These are phyloP conservation scores for Ischnus inquisitorius DNA, from an alignment of 2,888 invertebrate species.

Conservation along the genomic window DNA sequence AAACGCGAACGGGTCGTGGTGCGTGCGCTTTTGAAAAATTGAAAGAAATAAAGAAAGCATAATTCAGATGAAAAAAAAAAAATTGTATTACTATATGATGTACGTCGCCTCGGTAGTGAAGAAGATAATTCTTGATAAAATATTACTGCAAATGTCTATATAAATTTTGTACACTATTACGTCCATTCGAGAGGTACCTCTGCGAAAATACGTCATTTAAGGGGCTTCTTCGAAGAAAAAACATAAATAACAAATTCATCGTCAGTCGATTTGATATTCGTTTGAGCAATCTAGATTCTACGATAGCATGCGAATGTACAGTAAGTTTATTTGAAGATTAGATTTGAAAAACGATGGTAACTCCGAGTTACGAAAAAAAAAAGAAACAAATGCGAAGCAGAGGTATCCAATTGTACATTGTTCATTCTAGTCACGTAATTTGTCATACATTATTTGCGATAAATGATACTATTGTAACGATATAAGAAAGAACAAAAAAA, in stretches of 20 bases:
- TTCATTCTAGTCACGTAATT: constrained; percentile 67
- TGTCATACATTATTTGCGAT: constrained; percentile 60
- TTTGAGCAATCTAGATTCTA: not conserved
- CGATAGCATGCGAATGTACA: constrained; percentile 27
- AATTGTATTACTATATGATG: constrained; percentile 36
- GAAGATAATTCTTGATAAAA: constrained; percentile 44
- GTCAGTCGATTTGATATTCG: not conserved
- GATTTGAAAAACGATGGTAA: not conserved
- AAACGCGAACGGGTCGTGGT: constrained; percentile 22
- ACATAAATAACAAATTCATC: not conserved
- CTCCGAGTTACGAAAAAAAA: constrained; percentile 1
- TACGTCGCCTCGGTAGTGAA: constrained; percentile 54
- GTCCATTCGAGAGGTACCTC: constrained; percentile 63
- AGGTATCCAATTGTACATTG: constrained; percentile 67
- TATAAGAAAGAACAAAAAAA: constrained; percentile 41
- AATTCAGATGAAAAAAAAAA: constrained; percentile 19
- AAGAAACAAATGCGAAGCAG: constrained; percentile 23
- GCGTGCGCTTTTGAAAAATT: constrained; percentile 36
- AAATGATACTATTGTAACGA: constrained; percentile 44
- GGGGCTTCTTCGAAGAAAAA: constrained; percentile 16
- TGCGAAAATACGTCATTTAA: constrained; percentile 14
- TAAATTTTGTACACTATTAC: constrained; percentile 70
- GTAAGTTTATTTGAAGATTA: constrained; percentile 23
- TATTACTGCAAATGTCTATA: constrained; percentile 63
- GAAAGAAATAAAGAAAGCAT: constrained; percentile 20